Conservation (phyloP, 2,888 invertebrate genomes). For the Heliconius erato region DNA sequence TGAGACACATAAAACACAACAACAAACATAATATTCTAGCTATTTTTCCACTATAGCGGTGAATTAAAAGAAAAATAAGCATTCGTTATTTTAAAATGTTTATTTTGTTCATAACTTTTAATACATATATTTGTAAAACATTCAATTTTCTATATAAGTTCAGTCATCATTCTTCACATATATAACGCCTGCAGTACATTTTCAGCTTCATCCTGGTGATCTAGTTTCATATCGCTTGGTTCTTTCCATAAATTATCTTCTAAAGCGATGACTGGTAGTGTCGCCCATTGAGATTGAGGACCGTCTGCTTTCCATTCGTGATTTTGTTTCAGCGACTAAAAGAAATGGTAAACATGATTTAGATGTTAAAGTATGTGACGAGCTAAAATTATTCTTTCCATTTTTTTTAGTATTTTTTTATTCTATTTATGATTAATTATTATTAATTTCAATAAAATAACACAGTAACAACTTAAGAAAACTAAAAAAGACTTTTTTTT, state of each 20-base stretch:
- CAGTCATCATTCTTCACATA: background rate
- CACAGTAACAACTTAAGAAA: too few relatives aligned
- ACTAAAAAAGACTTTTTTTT: too few relatives aligned
- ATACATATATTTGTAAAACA: background rate
- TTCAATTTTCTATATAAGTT: background rate
- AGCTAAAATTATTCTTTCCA: background rate
- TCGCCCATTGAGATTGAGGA: background rate
- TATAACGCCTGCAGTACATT: background rate
- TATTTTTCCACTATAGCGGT: too few relatives aligned
- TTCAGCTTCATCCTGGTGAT: background rate
- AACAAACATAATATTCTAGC: too few relatives aligned
- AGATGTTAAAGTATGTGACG: too few relatives aligned
- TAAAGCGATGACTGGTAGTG: background rate
- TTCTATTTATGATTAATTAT: too few relatives aligned
- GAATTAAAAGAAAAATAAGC: too few relatives aligned
- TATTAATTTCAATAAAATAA: too few relatives aligned
- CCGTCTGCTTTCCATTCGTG: background rate
- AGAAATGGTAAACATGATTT: background rate
- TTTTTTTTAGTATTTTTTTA: background rate
- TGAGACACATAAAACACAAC: too few relatives aligned
- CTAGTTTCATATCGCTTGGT: background rate
- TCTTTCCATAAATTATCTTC: background rate
- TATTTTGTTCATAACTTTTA: too few relatives aligned
- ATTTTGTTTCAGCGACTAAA: constrained; percentile 1
- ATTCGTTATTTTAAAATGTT: too few relatives aligned